Conservation (phyloP, 1,140 invertebrate genomes). For the Panagrolaimus sp. region DNA sequence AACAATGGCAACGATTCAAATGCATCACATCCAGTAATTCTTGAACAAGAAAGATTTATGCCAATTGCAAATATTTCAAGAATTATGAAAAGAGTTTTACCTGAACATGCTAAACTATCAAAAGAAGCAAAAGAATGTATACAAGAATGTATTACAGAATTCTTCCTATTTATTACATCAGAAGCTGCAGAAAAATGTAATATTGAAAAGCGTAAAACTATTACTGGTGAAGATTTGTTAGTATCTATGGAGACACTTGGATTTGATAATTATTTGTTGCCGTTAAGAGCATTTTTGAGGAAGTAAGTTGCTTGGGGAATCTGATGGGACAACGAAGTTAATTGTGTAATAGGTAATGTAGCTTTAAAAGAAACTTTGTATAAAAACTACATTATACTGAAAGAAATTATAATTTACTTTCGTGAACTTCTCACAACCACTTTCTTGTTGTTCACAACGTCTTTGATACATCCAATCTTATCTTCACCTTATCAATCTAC, state of each 20-base stretch:
- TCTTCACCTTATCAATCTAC: too few species aligned
- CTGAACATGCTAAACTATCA: conserved; percentile 87
- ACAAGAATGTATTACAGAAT: conserved; percentile 98
- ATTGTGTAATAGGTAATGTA: background rate
- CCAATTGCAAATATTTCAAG: conserved; percentile 80
- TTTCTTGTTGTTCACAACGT: too few species aligned
- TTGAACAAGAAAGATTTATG: conserved; percentile 55
- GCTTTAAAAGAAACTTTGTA: too few species aligned
- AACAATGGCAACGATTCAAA: background rate
- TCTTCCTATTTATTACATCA: conserved; percentile 97
- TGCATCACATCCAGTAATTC: conserved; percentile 26
- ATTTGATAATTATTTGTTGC: conserved; percentile 89
- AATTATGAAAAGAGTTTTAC: conserved; percentile 97
- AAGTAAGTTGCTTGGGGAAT: too few species aligned
- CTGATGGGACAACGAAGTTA: too few species aligned
- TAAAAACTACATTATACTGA: too few species aligned
- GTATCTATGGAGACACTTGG: conserved; percentile 89
- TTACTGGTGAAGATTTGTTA: conserved; percentile 83
- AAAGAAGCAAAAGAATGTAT: conserved; percentile 99
- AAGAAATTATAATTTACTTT: too few species aligned
- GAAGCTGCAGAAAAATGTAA: conserved; percentile 64
- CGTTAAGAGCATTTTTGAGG: background rate
- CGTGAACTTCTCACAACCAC: too few species aligned
- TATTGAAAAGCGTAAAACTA: conserved; percentile 73
- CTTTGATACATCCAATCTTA: too few species aligned